Percentiles rank a stretch among this genome's conserved stretches.
Conservation (phyloP, 2,113 vertebrate genomes). For the Albula glossodonta region DNA sequence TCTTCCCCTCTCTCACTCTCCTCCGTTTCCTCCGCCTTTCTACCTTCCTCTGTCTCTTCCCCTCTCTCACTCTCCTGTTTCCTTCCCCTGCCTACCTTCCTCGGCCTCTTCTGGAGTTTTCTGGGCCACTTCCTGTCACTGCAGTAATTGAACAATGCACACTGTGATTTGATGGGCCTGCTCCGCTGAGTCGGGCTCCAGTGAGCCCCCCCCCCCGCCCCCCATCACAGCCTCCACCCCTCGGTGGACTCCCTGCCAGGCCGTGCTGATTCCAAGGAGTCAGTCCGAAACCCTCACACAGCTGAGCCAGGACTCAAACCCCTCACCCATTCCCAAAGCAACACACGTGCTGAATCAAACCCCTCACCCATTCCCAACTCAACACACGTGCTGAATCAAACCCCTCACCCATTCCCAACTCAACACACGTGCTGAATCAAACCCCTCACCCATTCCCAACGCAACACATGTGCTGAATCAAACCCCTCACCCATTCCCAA, state of each 20-base stretch:
- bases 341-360: too few relatives aligned
- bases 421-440: too few relatives aligned
- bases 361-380: too few relatives aligned
- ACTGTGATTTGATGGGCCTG: slow-evolving; percentile 63
- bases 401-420: too few relatives aligned
- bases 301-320: too few relatives aligned
- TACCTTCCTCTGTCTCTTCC: neutral
- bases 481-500: too few relatives aligned
- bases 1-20: too few relatives aligned
- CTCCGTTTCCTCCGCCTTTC: too few relatives aligned
- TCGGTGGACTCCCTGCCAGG: neutral
- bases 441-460: too few relatives aligned
- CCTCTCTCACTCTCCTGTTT: slow-evolving; percentile 31
- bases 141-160: slow-evolving; percentile 68
- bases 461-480: too few relatives aligned
- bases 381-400: too few relatives aligned
- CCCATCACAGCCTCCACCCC: neutral
- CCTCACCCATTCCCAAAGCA: too few relatives aligned
- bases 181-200: neutral
- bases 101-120: slow-evolving; percentile 57
- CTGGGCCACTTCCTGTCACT: slow-evolving; percentile 42
- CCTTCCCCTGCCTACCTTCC: slow-evolving; percentile 55
- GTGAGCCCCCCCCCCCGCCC: neutral
- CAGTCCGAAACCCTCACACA: neutral
- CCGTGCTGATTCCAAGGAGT: neutral